A percentile compares a stretch with the other conserved stretches of the same genome.
phyloP scores from a whole-genome alignment of 2,888 invertebrate species.

The Athalia cordata region DNA sequence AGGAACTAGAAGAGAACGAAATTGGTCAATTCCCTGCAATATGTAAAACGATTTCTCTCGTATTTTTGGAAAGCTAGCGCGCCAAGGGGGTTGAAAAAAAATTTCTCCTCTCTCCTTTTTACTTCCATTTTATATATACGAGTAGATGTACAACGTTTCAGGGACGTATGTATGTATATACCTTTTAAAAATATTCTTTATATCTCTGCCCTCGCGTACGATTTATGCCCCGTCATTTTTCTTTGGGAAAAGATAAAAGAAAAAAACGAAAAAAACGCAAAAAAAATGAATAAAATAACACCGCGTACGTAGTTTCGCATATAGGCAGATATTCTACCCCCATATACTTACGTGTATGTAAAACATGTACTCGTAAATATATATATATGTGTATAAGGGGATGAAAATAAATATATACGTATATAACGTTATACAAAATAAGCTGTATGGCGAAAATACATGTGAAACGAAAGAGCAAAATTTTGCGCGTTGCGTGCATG shows the following conservation, averaged over 20 bases:
- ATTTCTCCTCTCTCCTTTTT: slow-evolving; percentile 39
- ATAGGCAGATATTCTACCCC: background rate
- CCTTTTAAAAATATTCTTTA: slow-evolving; percentile 57
- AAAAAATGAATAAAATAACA: slow-evolving; percentile 15
- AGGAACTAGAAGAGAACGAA: slow-evolving; percentile 42
- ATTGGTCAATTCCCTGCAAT: slow-evolving; percentile 65
- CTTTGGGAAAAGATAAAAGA: slow-evolving; percentile 42
- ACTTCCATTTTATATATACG: slow-evolving; percentile 58
- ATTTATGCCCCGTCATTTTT: slow-evolving; percentile 68
- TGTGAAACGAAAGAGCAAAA: too few species aligned
- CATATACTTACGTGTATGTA: slow-evolving; percentile 1
- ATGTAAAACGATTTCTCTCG: slow-evolving; percentile 66
- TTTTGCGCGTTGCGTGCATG: too few species aligned
- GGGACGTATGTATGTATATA: background rate
- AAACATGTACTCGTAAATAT: background rate
- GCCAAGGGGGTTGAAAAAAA: slow-evolving; percentile 52
- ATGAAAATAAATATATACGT: background rate
- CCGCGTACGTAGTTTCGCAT: background rate
- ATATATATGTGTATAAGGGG: background rate
- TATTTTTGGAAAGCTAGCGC: slow-evolving; percentile 53
- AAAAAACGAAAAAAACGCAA: slow-evolving; percentile 2
- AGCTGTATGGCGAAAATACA: too few species aligned
- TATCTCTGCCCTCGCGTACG: slow-evolving; percentile 54
- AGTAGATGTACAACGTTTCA: too few species aligned
- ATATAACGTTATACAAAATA: too few species aligned